Evolutionary conservation across 1,140 invertebrate genomes (phyloP).

Genomic region (Cylas formicarius): DNA sequence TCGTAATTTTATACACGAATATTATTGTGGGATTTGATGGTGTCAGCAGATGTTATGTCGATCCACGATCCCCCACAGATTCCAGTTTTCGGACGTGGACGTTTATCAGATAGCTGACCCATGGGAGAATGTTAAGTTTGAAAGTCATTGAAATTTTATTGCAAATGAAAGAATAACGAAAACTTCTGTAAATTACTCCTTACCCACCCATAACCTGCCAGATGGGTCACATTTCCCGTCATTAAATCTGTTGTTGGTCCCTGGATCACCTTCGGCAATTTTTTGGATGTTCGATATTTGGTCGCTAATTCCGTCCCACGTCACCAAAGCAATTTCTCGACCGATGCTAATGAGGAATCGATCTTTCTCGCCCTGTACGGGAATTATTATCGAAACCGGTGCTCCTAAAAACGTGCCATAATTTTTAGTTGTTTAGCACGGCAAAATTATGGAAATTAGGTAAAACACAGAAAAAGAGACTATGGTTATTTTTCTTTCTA

Average conservation of each 20-base stretch:
- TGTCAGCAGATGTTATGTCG: no score
- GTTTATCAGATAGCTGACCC: no score
- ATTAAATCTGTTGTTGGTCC: conserved; percentile 60
- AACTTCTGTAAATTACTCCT: conserved; percentile 1
- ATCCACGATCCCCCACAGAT: background rate
- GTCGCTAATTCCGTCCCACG: conserved; percentile 54
- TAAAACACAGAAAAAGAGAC: no score
- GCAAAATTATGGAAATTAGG: conserved; percentile 2
- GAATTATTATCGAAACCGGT: conserved; percentile 51
- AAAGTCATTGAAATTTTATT: no score
- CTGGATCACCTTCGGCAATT: conserved; percentile 25
- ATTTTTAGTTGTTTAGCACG: no score
- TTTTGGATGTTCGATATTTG: conserved; percentile 27
- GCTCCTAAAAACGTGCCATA: conserved; percentile 22
- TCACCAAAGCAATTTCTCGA: conserved; percentile 52
- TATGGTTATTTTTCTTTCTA: no score
- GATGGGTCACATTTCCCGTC: conserved; percentile 77
- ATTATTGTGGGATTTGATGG: no score
- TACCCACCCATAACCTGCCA: conserved; percentile 61
- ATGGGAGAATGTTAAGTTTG: no score
- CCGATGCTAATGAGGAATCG: conserved; percentile 58
- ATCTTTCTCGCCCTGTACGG: conserved; percentile 53
- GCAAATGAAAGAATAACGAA: background rate
- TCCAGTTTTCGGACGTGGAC: background rate
- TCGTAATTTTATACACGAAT: no score